A percentile compares a stretch with the other conserved stretches of the same genome.
These are phyloP conservation scores for Leucania comma DNA, from an alignment of 2,888 invertebrate species.

Conservation along the genomic window DNA sequence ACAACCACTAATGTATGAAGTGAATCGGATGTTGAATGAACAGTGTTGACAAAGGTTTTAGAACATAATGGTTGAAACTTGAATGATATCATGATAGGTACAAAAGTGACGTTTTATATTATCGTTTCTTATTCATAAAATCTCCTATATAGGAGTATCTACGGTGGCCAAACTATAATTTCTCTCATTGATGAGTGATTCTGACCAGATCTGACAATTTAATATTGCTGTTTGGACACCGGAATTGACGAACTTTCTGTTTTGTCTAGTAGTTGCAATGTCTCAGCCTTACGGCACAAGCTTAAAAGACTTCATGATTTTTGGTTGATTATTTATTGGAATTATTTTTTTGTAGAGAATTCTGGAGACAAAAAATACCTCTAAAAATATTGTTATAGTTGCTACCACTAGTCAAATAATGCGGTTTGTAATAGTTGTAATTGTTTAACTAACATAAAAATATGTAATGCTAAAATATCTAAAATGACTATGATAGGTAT, in stretches of 20 bases:
- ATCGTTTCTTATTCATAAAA: slow-evolving; percentile 6
- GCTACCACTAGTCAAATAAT: slow-evolving; percentile 18
- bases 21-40: not conserved
- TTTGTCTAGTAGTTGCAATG: slow-evolving; percentile 26
- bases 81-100: slow-evolving; percentile 5
- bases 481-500: slow-evolving; percentile 5
- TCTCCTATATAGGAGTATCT: not conserved
- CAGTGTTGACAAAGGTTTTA: not conserved
- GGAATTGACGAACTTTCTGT: not conserved
- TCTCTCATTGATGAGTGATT: not conserved
- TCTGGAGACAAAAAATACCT: not conserved
- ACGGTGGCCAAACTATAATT: slow-evolving; percentile 8
- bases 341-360: not conserved
- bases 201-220: not conserved
- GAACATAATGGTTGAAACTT: slow-evolving; percentile 2
- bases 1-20: slow-evolving; percentile 74
- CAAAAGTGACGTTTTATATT: slow-evolving; percentile 15
- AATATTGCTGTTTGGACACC: slow-evolving; percentile 11
- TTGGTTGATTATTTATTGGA: not conserved
- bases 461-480: slow-evolving; percentile 6
- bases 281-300: not conserved
- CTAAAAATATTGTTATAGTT: not conserved
- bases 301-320: not conserved
- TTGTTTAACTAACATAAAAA: slow-evolving; percentile 1
- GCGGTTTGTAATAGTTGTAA: slow-evolving; percentile 23